Percentiles rank a stretch among this genome's conserved stretches.
These are phyloP conservation scores for Tetramorium alpestre DNA, from an alignment of 1,140 invertebrate genomes.

Conservation along the genomic window DNA sequence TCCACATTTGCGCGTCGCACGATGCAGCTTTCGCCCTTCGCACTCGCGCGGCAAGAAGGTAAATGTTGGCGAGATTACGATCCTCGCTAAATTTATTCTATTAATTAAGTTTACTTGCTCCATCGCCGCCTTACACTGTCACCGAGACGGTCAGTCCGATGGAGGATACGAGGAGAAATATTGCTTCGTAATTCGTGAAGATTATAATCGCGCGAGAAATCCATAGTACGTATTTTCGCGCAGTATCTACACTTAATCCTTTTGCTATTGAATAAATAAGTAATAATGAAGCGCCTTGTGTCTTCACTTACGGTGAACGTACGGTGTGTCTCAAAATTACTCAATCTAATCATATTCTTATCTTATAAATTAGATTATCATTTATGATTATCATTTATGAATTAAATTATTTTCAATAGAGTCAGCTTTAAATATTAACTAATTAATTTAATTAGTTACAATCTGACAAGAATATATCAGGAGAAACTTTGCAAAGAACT, in stretches of 20 bases:
- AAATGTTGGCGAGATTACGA: constrained; percentile 73
- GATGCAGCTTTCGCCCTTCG: constrained; percentile 1
- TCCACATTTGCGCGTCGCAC: constrained; percentile 67
- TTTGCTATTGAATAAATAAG: not conserved
- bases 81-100: constrained; percentile 74
- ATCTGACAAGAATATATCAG: not conserved
- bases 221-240: constrained; percentile 3
- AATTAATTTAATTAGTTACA: constrained; percentile 2
- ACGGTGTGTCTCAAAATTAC: not conserved
- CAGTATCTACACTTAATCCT: not conserved
- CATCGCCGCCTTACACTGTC: constrained; percentile 11
- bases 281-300: not conserved
- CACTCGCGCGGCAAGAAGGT: constrained; percentile 64
- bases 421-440: not conserved
- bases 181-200: constrained; percentile 39
- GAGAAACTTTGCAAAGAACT: not conserved
- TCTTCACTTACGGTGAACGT: not conserved
- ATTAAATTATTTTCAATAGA: not conserved
- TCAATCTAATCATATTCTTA: not conserved
- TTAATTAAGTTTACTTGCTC: constrained; percentile 75
- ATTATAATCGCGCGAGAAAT: constrained; percentile 35
- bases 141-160: constrained; percentile 55
- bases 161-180: constrained; percentile 26
- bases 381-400: not conserved
- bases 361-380: not conserved